These are phyloP conservation scores for Spea bombifrons DNA, from an alignment of 2,113 vertebrate genomes.

Conservation along the genomic window DNA sequence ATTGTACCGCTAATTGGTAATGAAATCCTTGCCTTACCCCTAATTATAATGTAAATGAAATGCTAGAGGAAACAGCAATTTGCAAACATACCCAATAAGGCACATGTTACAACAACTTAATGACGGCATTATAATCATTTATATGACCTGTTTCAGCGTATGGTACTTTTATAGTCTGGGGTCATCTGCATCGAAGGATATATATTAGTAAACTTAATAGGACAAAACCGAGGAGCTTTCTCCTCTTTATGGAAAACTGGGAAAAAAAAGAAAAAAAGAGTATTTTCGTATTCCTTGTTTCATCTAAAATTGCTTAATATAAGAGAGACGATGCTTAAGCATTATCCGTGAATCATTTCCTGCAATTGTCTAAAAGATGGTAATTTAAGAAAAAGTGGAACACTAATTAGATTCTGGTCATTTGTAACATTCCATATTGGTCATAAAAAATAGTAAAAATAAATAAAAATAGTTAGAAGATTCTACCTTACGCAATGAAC, in stretches of 20 bases:
- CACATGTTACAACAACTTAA: constrained; percentile 33
- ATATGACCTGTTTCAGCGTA: constrained; percentile 1
- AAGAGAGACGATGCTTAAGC: too few species aligned
- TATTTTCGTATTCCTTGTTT: neutral
- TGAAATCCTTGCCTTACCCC: constrained; percentile 41
- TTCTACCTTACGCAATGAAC: too few species aligned
- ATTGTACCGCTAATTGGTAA: constrained; percentile 45
- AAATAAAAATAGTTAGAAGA: too few species aligned
- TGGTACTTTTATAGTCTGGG: constrained; percentile 41
- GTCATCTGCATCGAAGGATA: constrained; percentile 54
- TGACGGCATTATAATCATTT: constrained; percentile 35
- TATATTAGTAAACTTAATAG: constrained; percentile 39
- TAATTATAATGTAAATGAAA: constrained; percentile 48
- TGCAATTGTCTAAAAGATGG: too few species aligned
- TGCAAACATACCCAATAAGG: constrained; percentile 19
- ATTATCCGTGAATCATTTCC: too few species aligned
- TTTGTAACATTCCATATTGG: too few species aligned
- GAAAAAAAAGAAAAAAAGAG: neutral
- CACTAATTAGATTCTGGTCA: too few species aligned
- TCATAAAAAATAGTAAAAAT: too few species aligned
- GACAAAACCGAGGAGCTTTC: neutral
- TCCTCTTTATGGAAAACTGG: neutral
- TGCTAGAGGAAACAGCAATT: constrained; percentile 10
- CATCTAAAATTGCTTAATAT: too few species aligned
- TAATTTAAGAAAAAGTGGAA: too few species aligned